Conservation (phyloP, 1,140 invertebrate genomes). For the Battus philenor region DNA sequence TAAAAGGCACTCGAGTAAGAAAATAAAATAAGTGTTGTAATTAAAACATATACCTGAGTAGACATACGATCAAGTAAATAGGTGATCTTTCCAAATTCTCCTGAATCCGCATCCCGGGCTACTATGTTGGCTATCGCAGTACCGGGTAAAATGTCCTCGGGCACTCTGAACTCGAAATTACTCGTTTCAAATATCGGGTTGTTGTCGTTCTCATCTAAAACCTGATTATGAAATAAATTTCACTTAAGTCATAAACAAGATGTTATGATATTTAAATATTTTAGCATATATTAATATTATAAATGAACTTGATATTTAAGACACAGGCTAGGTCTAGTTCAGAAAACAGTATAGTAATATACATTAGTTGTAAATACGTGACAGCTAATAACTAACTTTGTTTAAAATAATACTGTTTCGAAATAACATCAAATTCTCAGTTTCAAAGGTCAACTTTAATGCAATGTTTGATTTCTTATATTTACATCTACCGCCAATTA, state of each 20-base stretch:
- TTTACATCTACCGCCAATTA: too few species aligned
- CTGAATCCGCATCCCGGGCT: slow-evolving; percentile 90
- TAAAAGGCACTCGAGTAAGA: too few species aligned
- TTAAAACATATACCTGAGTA: slow-evolving; percentile 85
- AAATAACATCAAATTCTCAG: background rate
- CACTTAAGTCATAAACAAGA: background rate
- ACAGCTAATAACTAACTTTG: too few species aligned
- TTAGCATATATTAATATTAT: background rate
- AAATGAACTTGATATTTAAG: too few species aligned
- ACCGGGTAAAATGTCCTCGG: slow-evolving; percentile 86
- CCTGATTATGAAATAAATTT: too few species aligned
- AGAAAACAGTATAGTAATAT: too few species aligned
- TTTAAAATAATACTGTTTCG: background rate
- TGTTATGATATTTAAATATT: background rate
- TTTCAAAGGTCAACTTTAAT: too few species aligned
- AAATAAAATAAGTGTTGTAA: too few species aligned
- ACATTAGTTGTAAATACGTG: too few species aligned
- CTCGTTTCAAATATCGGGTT: slow-evolving; percentile 89
- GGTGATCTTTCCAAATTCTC: slow-evolving; percentile 93
- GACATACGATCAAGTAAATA: slow-evolving; percentile 91
- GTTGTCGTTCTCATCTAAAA: slow-evolving; percentile 95
- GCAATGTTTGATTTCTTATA: too few species aligned
- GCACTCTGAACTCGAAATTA: slow-evolving; percentile 82
- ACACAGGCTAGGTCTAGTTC: too few species aligned
- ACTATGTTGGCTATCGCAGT: slow-evolving; percentile 84